Evolutionary conservation across 2,888 invertebrate genomes (phyloP).

Genomic region (Sphaerophoria rueppellii): DNA sequence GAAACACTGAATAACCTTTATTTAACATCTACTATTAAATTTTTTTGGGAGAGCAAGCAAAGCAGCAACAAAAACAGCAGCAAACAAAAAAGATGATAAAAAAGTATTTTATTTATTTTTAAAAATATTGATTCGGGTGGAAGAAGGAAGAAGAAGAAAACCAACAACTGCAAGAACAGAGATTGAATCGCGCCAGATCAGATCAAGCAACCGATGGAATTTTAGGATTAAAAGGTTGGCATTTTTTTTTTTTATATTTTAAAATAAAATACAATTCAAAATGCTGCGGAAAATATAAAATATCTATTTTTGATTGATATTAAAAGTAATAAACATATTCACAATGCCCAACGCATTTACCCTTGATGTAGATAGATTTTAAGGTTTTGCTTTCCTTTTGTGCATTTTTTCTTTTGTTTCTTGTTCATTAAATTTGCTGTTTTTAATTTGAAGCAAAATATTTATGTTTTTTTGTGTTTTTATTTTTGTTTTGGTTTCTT

Average conservation of each 20-base stretch:
- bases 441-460: conserved; percentile 55
- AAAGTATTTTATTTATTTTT: conserved; percentile 65
- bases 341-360: conserved; percentile 54
- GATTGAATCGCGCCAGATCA: conserved; percentile 43
- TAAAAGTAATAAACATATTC: conserved; percentile 11
- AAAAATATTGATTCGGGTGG: conserved; percentile 33
- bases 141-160: conserved; percentile 15
- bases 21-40: conserved; percentile 48
- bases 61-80: conserved; percentile 57
- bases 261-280: conserved; percentile 68
- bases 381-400: conserved; percentile 51
- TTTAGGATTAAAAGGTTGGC: conserved; percentile 71
- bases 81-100: conserved; percentile 44
- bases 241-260: conserved; percentile 58
- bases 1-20: conserved; percentile 47
- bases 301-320: conserved; percentile 71
- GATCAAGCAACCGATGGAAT: conserved; percentile 61
- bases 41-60: conserved; percentile 56
- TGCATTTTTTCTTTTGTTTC: conserved; percentile 48
- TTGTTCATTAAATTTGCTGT: conserved; percentile 61
- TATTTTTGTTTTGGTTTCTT: neutral
- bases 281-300: conserved; percentile 69
- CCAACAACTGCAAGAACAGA: conserved; percentile 52
- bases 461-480: conserved; percentile 28
- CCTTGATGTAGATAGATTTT: conserved; percentile 48